Evolutionary conservation across 2,888 invertebrate species (phyloP).

Genomic region (Apamea epomidion): DNA sequence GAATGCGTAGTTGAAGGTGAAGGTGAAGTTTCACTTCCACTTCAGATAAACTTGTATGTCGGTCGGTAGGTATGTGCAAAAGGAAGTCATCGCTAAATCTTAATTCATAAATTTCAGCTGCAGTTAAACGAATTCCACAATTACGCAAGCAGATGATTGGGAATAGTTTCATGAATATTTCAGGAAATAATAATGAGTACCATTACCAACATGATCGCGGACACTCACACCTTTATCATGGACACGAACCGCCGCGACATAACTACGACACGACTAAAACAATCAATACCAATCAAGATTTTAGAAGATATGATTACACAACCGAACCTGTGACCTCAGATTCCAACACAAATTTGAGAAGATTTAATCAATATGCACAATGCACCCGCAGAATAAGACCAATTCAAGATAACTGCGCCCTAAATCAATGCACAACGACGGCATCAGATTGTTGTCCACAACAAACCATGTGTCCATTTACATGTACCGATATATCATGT

Average conservation of each 20-base stretch:
- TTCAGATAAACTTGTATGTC: neutral
- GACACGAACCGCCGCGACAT: slow-evolving; percentile 64
- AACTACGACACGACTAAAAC: slow-evolving; percentile 57
- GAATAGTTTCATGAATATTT: slow-evolving; percentile 67
- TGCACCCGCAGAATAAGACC: slow-evolving; percentile 74
- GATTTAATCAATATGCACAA: slow-evolving; percentile 64
- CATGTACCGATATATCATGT: slow-evolving; percentile 44
- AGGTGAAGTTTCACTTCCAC: neutral
- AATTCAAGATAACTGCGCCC: slow-evolving; percentile 49
- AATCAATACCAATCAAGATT: slow-evolving; percentile 66
- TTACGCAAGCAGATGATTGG: slow-evolving; percentile 65
- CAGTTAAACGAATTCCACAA: slow-evolving; percentile 69
- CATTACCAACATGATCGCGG: slow-evolving; percentile 75
- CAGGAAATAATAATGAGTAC: slow-evolving; percentile 66
- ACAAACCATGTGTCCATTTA: slow-evolving; percentile 46
- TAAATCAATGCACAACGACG: slow-evolving; percentile 71
- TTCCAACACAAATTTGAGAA: slow-evolving; percentile 68
- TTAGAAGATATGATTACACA: slow-evolving; percentile 71
- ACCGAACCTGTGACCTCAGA: slow-evolving; percentile 60
- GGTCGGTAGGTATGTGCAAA: neutral
- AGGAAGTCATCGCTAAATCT: neutral
- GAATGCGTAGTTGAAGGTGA: neutral
- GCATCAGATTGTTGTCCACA: slow-evolving; percentile 59
- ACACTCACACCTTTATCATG: slow-evolving; percentile 79
- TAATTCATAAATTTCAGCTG: slow-evolving; percentile 67